Percentiles rank a stretch among this genome's conserved stretches.
Conservation (phyloP, 2,113 vertebrate genomes). For the Sus scrofa region T2T-Sscrofa CM000812.6:17471001-17471500, state of each 20-base stretch:
- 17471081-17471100: neutral
- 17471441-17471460: neutral
- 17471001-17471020: neutral
- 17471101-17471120: neutral
- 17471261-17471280: neutral
- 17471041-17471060: neutral
- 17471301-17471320: constrained; percentile 63
- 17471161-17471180: neutral
- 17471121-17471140: neutral
- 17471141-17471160: neutral
- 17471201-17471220: neutral
- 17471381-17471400: constrained; percentile 14
- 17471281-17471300: constrained; percentile 76
- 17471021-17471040: neutral
- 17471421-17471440: constrained; percentile 59
- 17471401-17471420: constrained; percentile 78
- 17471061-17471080: constrained; percentile 11
- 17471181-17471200: neutral
- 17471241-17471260: neutral
- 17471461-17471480: neutral
- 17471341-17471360: constrained; percentile 66
- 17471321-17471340: constrained; percentile 75
- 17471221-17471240: neutral
- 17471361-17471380: constrained; percentile 68
- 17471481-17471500: neutral